These are phyloP conservation scores for Mamestra configurata DNA, from an alignment of 1,140 invertebrate species.

Conservation along the genomic window DNA sequence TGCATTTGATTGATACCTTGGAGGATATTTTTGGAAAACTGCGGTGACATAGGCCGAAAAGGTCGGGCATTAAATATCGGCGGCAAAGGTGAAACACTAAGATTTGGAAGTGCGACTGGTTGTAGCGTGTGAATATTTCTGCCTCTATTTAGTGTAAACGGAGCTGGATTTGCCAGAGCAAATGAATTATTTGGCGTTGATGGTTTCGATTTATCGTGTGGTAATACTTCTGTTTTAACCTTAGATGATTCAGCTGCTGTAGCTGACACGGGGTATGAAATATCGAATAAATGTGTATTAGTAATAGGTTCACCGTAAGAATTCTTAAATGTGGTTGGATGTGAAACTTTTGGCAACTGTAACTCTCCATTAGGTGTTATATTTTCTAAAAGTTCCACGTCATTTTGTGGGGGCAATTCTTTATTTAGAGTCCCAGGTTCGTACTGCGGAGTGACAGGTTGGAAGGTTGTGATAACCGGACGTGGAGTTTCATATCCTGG, in stretches of 20 bases:
- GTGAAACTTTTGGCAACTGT: constrained; percentile 75
- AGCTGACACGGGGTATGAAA: constrained; percentile 75
- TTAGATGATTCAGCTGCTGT: constrained; percentile 80
- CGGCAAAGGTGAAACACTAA: constrained; percentile 87
- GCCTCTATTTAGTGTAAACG: constrained; percentile 79
- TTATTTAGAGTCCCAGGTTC: constrained; percentile 65
- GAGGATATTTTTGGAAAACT: constrained; percentile 61
- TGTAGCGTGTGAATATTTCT: constrained; percentile 85
- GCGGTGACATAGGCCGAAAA: constrained; percentile 75
- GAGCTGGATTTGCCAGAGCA: constrained; percentile 79
- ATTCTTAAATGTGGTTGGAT: constrained; percentile 77
- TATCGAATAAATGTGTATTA: constrained; percentile 71
- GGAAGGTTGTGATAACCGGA: constrained; percentile 47
- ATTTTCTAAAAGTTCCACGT: constrained; percentile 65
- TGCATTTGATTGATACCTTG: constrained; percentile 69
- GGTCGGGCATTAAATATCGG: constrained; percentile 89
- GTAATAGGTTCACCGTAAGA: constrained; percentile 81
- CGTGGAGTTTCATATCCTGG: constrained; percentile 54
- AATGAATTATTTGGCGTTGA: constrained; percentile 67
- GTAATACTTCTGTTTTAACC: constrained; percentile 77
- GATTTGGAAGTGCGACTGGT: constrained; percentile 88
- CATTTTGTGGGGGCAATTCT: constrained; percentile 63
- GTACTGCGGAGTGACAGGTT: constrained; percentile 56
- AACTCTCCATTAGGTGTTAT: constrained; percentile 66
- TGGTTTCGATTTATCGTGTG: constrained; percentile 58